These are phyloP conservation scores for Tenodera sinensis DNA, from an alignment of 2,888 invertebrate genomes.

Conservation along the genomic window DNA sequence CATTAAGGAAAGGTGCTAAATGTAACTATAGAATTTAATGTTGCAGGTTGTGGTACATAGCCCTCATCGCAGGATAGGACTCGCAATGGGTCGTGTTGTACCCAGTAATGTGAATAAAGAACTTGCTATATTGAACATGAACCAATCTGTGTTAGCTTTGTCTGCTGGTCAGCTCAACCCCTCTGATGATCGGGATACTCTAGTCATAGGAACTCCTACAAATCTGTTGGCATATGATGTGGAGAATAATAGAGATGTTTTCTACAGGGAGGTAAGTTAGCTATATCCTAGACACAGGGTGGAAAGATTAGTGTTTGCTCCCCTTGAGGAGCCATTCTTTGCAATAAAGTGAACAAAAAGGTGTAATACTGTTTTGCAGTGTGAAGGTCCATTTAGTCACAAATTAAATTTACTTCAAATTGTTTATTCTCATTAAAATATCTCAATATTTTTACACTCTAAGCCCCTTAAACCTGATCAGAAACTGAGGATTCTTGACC, in stretches of 20 bases:
- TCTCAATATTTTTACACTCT: no score
- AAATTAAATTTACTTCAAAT: no score
- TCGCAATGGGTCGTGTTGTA: conserved; percentile 55
- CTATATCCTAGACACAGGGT: not conserved
- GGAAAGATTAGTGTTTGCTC: no score
- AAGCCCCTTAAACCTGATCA: no score
- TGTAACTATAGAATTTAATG: not conserved
- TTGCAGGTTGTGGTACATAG: conserved; percentile 77
- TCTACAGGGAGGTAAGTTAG: conserved; percentile 72
- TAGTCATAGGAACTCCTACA: conserved; percentile 75
- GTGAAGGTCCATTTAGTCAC: no score
- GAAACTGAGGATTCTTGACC: no score
- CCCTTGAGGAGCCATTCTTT: no score
- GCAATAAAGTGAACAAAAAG: no score
- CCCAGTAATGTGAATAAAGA: conserved; percentile 63
- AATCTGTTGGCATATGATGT: conserved; percentile 83
- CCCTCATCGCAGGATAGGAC: conserved; percentile 64
- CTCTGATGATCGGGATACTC: conserved; percentile 65
- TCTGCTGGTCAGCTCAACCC: conserved; percentile 68
- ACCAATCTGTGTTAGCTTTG: conserved; percentile 73
- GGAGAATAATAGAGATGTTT: conserved; percentile 85
- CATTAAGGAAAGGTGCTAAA: not conserved
- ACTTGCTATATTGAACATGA: conserved; percentile 70
- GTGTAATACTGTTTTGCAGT: no score
- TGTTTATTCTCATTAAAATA: no score